phyloP scores from a whole-genome alignment of 2,888 invertebrate species.

The Dolichomitus sp. region DNA sequence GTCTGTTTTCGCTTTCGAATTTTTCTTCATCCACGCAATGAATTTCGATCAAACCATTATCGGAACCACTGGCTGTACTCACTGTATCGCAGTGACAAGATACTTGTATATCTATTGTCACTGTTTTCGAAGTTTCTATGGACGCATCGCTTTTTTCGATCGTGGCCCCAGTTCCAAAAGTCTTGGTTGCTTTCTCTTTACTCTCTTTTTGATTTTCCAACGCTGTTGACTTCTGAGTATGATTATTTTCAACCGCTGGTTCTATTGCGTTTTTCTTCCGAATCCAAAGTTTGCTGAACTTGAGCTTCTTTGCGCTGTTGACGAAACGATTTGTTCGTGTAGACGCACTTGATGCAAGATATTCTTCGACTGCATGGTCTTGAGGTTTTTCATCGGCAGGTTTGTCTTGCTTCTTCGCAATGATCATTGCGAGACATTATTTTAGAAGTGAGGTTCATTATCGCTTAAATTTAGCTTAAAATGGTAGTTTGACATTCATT shows the following conservation, averaged over 20 bases:
- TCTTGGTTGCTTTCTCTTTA: not conserved
- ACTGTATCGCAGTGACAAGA: conserved; percentile 39
- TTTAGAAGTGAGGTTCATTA: not conserved
- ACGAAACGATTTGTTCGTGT: not conserved
- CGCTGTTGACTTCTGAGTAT: not conserved
- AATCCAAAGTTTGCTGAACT: conserved; percentile 44
- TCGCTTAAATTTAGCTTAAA: not conserved
- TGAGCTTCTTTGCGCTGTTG: conserved; percentile 15
- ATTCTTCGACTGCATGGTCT: not conserved
- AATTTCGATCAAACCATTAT: conserved; percentile 54
- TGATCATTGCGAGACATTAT: conserved; percentile 1
- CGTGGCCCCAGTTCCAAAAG: not conserved
- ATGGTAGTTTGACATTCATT: not conserved
- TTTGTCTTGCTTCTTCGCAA: not conserved
- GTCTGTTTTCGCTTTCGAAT: not conserved
- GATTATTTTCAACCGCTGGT: not conserved
- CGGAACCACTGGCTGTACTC: conserved; percentile 36
- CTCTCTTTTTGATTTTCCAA: not conserved
- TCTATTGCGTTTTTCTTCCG: not conserved
- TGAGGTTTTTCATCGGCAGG: not conserved
- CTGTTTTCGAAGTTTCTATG: conserved; percentile 21
- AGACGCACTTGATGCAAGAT: not conserved
- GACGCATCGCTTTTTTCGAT: conserved; percentile 28
- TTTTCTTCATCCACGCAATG: conserved; percentile 22
- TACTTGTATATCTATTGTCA: not conserved